phyloP scores from a whole-genome alignment of 2,113 vertebrate genomes.

The Halcyon senegalensis region DNA sequence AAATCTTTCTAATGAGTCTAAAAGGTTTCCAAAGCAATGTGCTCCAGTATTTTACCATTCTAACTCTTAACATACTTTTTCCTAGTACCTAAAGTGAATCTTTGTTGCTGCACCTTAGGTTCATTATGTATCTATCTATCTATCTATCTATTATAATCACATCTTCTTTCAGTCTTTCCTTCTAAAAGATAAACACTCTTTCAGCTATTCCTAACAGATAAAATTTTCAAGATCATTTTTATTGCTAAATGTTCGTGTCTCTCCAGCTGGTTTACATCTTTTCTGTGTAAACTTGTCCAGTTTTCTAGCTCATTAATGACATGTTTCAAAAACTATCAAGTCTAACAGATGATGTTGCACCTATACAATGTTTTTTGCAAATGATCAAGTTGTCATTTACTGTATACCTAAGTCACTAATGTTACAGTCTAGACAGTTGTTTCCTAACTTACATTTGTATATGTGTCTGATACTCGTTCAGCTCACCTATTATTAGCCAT shows the following conservation, averaged over 20 bases:
- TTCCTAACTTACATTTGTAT: not conserved
- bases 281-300: not conserved
- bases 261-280: not conserved
- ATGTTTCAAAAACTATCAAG: not conserved
- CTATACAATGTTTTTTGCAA: not conserved
- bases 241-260: not conserved
- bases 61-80: not conserved
- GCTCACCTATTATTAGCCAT: not conserved
- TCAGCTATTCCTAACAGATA: not conserved
- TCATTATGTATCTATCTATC: not conserved
- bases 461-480: not conserved
- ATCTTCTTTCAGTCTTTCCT: not conserved
- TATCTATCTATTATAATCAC: not conserved
- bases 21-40: fast-evolving
- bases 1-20: not conserved
- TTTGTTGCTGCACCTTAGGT: not conserved
- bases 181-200: not conserved
- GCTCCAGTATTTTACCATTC: not conserved
- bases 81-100: not conserved
- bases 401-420: not conserved
- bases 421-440: not conserved
- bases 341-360: not conserved
- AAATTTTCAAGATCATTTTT: not conserved
- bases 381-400: not conserved
- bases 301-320: not conserved